These are phyloP conservation scores for Caenorhabditis tropicalis DNA, from an alignment of 1,140 invertebrate species.

Conservation along the genomic window DNA sequence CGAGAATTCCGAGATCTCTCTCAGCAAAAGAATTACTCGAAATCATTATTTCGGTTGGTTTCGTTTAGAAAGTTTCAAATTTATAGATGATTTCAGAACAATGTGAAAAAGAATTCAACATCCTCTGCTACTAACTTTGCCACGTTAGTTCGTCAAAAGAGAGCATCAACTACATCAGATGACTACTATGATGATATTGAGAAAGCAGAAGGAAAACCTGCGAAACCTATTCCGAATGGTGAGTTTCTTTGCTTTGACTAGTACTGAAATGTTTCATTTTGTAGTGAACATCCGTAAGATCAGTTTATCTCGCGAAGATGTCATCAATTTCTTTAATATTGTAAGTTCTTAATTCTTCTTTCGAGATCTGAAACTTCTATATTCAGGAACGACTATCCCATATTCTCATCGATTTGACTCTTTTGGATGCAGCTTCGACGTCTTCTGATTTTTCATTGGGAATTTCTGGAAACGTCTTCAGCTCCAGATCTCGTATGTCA, in stretches of 20 bases:
- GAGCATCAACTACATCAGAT: background rate
- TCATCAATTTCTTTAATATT: conserved; percentile 54
- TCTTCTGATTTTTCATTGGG: conserved; percentile 55
- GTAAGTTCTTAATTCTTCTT: conserved; percentile 1
- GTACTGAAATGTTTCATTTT: background rate
- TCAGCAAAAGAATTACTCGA: conserved; percentile 47
- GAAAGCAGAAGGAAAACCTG: background rate
- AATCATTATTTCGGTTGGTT: conserved; percentile 34
- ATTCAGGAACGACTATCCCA: conserved; percentile 48
- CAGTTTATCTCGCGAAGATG: conserved; percentile 40
- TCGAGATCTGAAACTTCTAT: no score
- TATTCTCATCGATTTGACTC: conserved; percentile 40
- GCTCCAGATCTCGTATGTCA: conserved; percentile 42
- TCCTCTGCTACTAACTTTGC: background rate
- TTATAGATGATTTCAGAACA: background rate
- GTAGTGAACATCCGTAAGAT: background rate
- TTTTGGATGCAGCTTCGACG: conserved; percentile 52
- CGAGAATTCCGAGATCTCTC: conserved; percentile 43
- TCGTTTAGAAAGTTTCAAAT: background rate
- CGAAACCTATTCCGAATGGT: background rate
- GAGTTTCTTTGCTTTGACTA: background rate
- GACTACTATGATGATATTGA: conserved; percentile 51
- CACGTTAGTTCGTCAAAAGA: conserved; percentile 12
- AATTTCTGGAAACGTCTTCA: conserved; percentile 54
- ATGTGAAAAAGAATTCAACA: background rate